Evolutionary conservation across 2,888 invertebrate species (phyloP).

Genomic region (Acleris literana): DNA sequence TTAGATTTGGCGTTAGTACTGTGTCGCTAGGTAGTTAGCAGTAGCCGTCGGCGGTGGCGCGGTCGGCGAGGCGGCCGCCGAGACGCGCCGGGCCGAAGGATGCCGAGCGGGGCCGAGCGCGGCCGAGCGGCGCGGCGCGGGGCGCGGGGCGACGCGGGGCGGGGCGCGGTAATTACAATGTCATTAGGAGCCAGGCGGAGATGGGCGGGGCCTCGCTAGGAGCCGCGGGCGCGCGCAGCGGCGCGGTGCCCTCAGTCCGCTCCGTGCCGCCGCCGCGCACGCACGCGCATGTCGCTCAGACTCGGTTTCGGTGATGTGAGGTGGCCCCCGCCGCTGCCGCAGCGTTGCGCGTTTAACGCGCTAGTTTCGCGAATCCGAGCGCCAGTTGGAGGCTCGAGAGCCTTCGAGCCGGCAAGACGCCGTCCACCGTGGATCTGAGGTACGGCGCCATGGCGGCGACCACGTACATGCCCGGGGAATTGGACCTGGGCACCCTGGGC

Average conservation of each 20-base stretch:
- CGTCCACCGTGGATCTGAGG: slow-evolving; percentile 84
- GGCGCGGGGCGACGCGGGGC: slow-evolving; percentile 44
- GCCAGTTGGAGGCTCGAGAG: slow-evolving; percentile 81
- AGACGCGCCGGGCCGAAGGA: slow-evolving; percentile 44
- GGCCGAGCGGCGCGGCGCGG: slow-evolving; percentile 56
- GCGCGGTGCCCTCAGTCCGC: slow-evolving; percentile 72
- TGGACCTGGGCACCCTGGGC: slow-evolving; percentile 91
- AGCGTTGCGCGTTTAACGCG: slow-evolving; percentile 77
- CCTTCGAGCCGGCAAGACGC: slow-evolving; percentile 86
- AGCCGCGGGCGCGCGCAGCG: slow-evolving; percentile 68
- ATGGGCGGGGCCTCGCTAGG: slow-evolving; percentile 73
- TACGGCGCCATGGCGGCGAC: slow-evolving; percentile 97
- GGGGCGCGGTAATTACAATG: slow-evolving; percentile 45
- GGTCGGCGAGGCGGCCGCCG: slow-evolving; percentile 39
- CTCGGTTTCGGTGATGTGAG: slow-evolving; percentile 77
- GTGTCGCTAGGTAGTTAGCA: not conserved
- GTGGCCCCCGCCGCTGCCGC: slow-evolving; percentile 81
- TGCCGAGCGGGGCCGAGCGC: slow-evolving; percentile 57
- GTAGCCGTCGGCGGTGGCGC: slow-evolving; percentile 38
- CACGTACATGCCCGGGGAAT: slow-evolving; percentile 96
- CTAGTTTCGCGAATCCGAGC: slow-evolving; percentile 73
- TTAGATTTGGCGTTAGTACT: not conserved
- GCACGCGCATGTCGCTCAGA: slow-evolving; percentile 85
- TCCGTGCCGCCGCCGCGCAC: slow-evolving; percentile 82
- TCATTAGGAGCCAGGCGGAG: slow-evolving; percentile 53